A percentile compares a stretch with the other conserved stretches of the same genome.
phyloP scores from a whole-genome alignment of 2,888 invertebrate species.

The Caenorhabditis sp. region DNA sequence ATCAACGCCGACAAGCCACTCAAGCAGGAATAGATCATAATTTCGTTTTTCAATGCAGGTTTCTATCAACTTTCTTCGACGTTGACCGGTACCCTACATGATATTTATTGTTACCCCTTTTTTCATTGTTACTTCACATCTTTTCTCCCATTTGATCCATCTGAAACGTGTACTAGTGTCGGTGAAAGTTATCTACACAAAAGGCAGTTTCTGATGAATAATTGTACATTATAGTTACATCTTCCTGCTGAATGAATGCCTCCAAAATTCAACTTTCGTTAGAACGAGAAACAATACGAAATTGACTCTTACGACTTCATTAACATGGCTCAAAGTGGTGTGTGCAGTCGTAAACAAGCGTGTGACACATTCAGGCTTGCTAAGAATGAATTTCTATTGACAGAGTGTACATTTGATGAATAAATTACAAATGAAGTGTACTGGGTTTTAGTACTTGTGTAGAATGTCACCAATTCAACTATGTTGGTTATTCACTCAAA shows the following conservation, averaged over 20 bases:
- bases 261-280: not conserved
- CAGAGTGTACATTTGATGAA: constrained; percentile 17
- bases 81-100: constrained; percentile 46
- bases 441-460: not conserved
- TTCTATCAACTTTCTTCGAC: not conserved
- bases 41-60: constrained; percentile 5
- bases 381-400: constrained; percentile 14
- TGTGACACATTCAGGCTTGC: constrained; percentile 7
- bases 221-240: constrained; percentile 46
- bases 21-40: constrained; percentile 46
- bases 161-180: constrained; percentile 48
- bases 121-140: constrained; percentile 11
- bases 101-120: constrained; percentile 2
- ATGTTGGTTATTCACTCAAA: too few species aligned
- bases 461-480: not conserved
- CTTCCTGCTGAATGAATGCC: constrained; percentile 5
- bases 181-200: constrained; percentile 30
- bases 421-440: constrained; percentile 7
- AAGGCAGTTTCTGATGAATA: constrained; percentile 41
- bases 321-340: not conserved
- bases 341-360: not conserved
- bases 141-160: not conserved
- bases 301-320: too few species aligned
- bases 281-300: too few species aligned
- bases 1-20: constrained; percentile 27